Evolutionary conservation across 2,888 invertebrate species (phyloP), one percentile per base, ranked within the genome.

Genomic region (Limenitis arthemis): DNA sequence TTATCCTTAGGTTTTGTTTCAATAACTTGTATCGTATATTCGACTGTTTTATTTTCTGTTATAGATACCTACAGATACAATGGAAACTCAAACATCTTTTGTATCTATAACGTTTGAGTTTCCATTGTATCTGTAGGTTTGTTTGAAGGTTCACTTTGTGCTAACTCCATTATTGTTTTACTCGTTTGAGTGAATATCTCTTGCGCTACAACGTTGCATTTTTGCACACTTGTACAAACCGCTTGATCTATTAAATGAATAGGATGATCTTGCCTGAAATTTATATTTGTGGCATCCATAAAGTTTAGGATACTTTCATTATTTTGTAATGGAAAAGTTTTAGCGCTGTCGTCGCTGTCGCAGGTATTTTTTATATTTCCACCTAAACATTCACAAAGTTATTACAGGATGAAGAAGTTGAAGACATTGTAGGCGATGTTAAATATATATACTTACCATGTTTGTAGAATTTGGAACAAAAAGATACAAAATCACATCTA

Each of bases 101-200:
- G n/a, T n/a, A n/a, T n/a, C n/a, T n/a, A n/a, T n/a, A n/a, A n/a
- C 0, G 86, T 86, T 67, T 86, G 86, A 0, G 86, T 86, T 54
- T 82, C 72, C 40, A 84, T 63, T 2, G 72, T 69, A 37, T 69
- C 53, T 7, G 54, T 33, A 20, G 56, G 59, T 54, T 54, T 64
- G 9, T 51, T 50, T 11, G 37, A 30, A 30, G 36, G 38, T n/a
- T 81, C 81, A 9, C 64, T 64, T 61, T 80, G 74, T 6, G 84
- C 86, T 47, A 89, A 63, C 61, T 88, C 78, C 37, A 89, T 69
- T 42, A 89, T 85, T 3, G 89, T 89, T 74, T 87, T 88, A 60
- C 89, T 89, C 0, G 89, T 89, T 71, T 89, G 89, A 7, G 89
- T 89, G 55, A 72, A 82, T 20, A 69, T 79, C 65, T 86, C 86